phyloP scores from a whole-genome alignment of 2,797 vertebrate species.

The Chrosomus eos region DNA sequence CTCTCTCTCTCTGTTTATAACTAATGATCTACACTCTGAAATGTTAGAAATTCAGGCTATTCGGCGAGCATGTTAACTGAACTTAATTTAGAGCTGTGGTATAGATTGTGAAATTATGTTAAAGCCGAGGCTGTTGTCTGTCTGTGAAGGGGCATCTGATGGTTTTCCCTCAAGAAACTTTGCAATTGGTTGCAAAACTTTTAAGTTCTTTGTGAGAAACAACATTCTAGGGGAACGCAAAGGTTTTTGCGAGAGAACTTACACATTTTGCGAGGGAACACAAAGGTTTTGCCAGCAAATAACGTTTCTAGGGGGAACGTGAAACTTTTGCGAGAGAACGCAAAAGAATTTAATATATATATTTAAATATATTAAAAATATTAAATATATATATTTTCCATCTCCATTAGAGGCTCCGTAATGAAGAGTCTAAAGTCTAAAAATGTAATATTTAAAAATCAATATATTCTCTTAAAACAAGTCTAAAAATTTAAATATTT shows the following conservation, averaged over 20 bases:
- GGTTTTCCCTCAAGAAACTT: neutral
- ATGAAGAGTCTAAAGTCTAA: neutral
- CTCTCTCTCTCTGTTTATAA: constrained; percentile 60
- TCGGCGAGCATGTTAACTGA: neutral
- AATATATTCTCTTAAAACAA: neutral
- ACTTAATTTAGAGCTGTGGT: constrained; percentile 11
- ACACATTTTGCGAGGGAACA: neutral
- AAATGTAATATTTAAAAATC: neutral
- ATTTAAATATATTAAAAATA: too few relatives aligned
- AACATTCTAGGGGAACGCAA: neutral
- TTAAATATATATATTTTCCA: neutral
- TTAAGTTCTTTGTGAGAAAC: neutral
- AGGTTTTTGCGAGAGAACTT: neutral
- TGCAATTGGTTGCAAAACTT: neutral
- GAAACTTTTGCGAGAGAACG: neutral
- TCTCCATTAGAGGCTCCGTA: neutral
- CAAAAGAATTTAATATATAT: neutral
- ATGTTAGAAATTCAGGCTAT: neutral
- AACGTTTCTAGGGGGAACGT: neutral
- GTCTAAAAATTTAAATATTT: too few relatives aligned
- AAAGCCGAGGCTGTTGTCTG: neutral
- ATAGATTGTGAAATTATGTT: neutral
- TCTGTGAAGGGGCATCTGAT: neutral
- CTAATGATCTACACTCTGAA: constrained; percentile 18
- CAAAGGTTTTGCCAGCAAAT: neutral